Conservation (phyloP, 2,113 vertebrate species). For the Phodopus roborovskii region DNA sequence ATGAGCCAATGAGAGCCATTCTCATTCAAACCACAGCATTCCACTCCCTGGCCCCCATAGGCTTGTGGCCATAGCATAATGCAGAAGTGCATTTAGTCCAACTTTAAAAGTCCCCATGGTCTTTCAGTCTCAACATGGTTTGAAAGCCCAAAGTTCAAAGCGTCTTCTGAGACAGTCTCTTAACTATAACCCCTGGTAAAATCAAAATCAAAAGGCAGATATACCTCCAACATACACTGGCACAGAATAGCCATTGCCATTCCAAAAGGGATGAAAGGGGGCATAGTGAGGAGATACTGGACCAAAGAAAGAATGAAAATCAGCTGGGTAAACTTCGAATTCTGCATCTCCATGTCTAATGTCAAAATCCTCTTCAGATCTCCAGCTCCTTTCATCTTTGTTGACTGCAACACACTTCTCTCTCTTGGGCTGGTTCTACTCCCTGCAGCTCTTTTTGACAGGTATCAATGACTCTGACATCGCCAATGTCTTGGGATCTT, state of each 20-base stretch:
- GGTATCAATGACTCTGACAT: background rate
- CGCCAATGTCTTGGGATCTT: background rate
- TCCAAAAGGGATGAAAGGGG: background rate
- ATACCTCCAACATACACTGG: background rate
- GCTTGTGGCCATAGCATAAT: background rate
- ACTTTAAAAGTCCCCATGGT: background rate
- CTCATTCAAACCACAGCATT: background rate
- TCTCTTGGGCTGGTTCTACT: no score
- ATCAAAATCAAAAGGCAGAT: background rate
- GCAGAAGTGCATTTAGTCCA: background rate
- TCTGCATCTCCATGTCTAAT: background rate
- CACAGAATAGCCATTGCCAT: background rate
- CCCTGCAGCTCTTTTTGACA: background rate
- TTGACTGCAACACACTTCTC: no score
- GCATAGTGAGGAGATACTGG: background rate
- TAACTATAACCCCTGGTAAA: background rate
- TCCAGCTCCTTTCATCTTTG: no score
- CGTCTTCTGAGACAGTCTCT: background rate
- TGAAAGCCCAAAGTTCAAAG: background rate
- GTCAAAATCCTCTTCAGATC: no score
- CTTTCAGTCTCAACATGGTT: background rate
- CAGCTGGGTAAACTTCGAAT: background rate
- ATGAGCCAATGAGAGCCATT: background rate
- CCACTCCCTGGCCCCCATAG: background rate
- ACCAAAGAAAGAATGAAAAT: background rate